Evolutionary conservation across 30 jellyfish, hydroid and myxozoan species (phyloP).

Genomic region (Mastigias papua): DNA sequence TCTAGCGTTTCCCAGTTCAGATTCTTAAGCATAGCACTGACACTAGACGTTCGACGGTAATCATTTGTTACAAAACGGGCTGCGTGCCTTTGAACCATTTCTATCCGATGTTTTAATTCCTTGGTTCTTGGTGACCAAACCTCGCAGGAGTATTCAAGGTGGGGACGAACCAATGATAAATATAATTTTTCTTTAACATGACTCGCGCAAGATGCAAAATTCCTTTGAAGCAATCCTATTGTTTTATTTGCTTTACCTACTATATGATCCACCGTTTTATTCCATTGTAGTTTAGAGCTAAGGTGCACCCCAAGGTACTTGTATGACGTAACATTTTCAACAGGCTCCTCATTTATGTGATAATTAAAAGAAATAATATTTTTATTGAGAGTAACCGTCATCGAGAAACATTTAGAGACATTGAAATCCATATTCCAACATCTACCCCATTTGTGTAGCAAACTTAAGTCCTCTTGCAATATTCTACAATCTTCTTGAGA

Average conservation of each 20-base stretch:
- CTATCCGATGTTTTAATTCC: not conserved
- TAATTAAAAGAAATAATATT: not conserved
- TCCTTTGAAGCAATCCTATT: not conserved
- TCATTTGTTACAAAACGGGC: not conserved
- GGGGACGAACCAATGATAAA: slow-evolving; percentile 5
- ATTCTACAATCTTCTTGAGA: slow-evolving; percentile 23
- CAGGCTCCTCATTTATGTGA: not conserved
- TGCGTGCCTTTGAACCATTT: not conserved
- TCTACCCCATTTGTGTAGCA: slow-evolving; percentile 25
- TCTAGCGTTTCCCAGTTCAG: slow-evolving; percentile 6
- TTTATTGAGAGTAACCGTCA: slow-evolving; percentile 49
- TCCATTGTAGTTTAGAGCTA: not conserved
- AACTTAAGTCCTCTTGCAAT: slow-evolving; percentile 14
- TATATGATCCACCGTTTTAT: not conserved
- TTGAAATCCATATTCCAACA: slow-evolving; percentile 64
- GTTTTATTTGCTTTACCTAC: not conserved
- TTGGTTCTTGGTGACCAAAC: slow-evolving; percentile 17
- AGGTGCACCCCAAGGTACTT: not conserved
- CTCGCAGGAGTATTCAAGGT: slow-evolving; percentile 5
- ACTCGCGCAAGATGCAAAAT: not conserved
- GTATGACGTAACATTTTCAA: not conserved
- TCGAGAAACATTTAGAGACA: slow-evolving; percentile 39
- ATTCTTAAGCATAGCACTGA: not conserved
- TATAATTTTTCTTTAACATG: not conserved
- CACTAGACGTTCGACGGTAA: not conserved